Conservation (phyloP, 2,888 invertebrate species). For the Helicoverpa assulta region DNA sequence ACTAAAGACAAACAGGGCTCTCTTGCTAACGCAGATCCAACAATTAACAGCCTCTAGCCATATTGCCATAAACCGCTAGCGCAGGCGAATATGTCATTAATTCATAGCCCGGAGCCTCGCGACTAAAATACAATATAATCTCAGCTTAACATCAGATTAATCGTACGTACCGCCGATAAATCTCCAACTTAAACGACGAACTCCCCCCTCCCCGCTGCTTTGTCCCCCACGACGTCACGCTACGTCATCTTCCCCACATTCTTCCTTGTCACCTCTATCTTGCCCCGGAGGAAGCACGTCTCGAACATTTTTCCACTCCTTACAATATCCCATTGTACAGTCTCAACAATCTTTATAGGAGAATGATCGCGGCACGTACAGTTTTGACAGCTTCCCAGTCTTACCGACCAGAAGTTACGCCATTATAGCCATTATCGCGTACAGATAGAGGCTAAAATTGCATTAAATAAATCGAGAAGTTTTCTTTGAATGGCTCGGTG, state of each 20-base stretch:
- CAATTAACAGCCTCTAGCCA: neutral
- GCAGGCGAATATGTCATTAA: constrained; percentile 23
- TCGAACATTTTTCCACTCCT: constrained; percentile 45
- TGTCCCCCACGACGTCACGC: constrained; percentile 12
- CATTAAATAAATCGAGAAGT: constrained; percentile 45
- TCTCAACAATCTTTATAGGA: constrained; percentile 53
- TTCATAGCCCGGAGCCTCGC: constrained; percentile 32
- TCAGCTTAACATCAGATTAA: constrained; percentile 38
- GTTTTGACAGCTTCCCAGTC: constrained; percentile 56
- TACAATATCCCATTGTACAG: constrained; percentile 55
- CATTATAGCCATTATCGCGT: constrained; percentile 56
- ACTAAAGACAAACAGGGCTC: neutral
- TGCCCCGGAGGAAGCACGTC: constrained; percentile 35
- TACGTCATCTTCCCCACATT: constrained; percentile 39
- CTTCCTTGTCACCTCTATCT: constrained; percentile 43
- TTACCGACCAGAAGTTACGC: constrained; percentile 58
- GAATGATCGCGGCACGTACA: constrained; percentile 54
- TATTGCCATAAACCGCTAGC: constrained; percentile 11
- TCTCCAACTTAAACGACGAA: constrained; percentile 43
- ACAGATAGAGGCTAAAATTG: constrained; percentile 45
- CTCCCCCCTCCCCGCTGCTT: neutral
- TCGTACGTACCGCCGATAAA: constrained; percentile 39
- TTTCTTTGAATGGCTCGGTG: constrained; percentile 41
- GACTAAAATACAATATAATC: constrained; percentile 43
- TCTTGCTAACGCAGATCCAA: neutral